Base-by-base conservation (phyloP, 1,140 invertebrate genomes). In the Hyposmocoma kahamanoa region DNA sequence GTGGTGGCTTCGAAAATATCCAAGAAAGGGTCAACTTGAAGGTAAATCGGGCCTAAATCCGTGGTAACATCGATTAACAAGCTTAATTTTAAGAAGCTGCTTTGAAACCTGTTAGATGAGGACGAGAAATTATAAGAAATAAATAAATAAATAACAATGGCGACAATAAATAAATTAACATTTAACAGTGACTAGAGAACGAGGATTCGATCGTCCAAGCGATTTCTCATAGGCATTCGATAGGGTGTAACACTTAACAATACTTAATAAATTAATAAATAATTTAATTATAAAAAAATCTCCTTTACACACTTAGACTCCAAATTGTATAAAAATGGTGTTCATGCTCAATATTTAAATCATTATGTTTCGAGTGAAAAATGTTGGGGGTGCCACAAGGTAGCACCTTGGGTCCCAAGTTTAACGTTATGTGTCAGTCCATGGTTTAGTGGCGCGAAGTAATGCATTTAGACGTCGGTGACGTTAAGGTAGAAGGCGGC, bases 401-500 rank as follows among this genome's bases (percentile, higher is more conserved):
- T 50, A 17, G 32, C 42, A 21, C 50, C 28, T 53, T 59, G 66
- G 60, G 63, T 52, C 62, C 75, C 22, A 10, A 61, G 30, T 44
- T 56, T 15, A 28, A n/a, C n/a, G n/a, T 11, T 39, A 39, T 18
- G 22, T 42, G 45, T 53, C 45, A 47, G 51, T 53, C 45, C 50
- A 30, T 52, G 50, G 24, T 36, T n/a, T n/a, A 26, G 38, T 22
- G 20, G 4, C n/a, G n/a, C n/a, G n/a, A n/a, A n/a, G n/a, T n/a
- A n/a, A n/a, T n/a, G 49, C 32, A 32, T 57, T 73, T 76, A 85
- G 54, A 67, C 69, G 50, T 85, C 85, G 57, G 85, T 77, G 50
- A 97, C 93, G 85, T 97, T 97, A 2, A 97, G 87, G 24, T 95
- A 94, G 88, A 97, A 97, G 54, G 96, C 92, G 32, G 93, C 90